These are phyloP conservation scores for Sternarchorhynchus goeldii DNA, from an alignment of 2,797 vertebrate genomes.

Conservation along the genomic window DNA sequence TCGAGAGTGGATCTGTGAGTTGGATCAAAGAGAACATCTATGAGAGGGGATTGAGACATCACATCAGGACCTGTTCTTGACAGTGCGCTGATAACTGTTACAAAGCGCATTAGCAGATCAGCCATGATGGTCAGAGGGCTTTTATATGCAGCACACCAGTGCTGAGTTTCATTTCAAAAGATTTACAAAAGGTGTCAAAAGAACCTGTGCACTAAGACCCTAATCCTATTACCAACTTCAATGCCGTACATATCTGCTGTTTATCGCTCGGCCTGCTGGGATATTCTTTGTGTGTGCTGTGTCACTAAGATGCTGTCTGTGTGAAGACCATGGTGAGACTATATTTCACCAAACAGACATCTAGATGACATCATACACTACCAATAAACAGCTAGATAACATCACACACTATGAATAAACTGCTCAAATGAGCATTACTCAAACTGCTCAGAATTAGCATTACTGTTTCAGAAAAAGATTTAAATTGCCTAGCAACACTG, in stretches of 20 bases:
- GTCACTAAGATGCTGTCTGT: not conserved
- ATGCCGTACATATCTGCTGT: constrained; percentile 51
- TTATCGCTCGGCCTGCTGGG: constrained; percentile 36
- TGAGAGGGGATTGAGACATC: not conserved
- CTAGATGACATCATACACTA: too few species aligned
- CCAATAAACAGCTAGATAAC: too few species aligned
- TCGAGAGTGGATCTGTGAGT: too few species aligned
- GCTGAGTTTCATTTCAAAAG: constrained; percentile 62
- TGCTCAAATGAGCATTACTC: too few species aligned
- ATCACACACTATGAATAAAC: too few species aligned
- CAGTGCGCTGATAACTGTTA: not conserved
- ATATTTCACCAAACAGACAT: too few species aligned
- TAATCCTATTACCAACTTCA: constrained; percentile 74
- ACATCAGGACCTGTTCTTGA: not conserved
- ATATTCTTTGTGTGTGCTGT: not conserved
- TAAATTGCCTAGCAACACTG: too few species aligned
- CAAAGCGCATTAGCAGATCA: constrained; percentile 69
- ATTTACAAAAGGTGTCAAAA: constrained; percentile 75
- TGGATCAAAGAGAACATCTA: not conserved
- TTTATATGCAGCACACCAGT: constrained; percentile 70
- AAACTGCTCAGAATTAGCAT: too few species aligned
- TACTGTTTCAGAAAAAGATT: too few species aligned
- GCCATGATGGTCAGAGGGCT: constrained; percentile 68
- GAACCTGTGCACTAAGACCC: constrained; percentile 68
- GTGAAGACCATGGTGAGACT: not conserved